These are phyloP conservation scores for Brachionichthys hirsutus DNA, from an alignment of 2,113 vertebrate species.

Conservation along the genomic window DNA sequence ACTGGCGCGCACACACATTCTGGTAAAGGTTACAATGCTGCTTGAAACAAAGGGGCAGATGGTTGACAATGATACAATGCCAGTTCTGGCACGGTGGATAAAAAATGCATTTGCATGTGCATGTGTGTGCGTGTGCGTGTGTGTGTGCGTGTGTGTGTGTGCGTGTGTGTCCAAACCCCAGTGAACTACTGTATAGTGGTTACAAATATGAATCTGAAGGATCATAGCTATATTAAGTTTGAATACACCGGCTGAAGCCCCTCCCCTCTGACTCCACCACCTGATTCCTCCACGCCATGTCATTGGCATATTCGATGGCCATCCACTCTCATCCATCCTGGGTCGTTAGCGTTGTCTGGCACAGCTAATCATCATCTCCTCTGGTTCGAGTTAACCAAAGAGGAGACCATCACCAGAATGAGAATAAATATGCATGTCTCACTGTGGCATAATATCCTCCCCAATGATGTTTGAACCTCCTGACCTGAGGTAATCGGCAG, in stretches of 20 bases:
- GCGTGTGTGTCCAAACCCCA: conserved; percentile 6
- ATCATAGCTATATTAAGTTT: conserved; percentile 1
- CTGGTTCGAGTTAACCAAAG: conserved; percentile 62
- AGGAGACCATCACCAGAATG: conserved; percentile 56
- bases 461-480: conserved; percentile 64
- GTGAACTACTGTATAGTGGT: too few species aligned
- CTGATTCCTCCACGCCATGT: conserved; percentile 30
- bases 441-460: conserved; percentile 67
- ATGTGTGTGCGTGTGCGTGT: conserved; percentile 24
- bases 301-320: conserved; percentile 51
- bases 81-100: conserved; percentile 51
- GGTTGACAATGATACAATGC: conserved; percentile 59
- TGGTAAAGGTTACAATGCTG: conserved; percentile 68
- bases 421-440: conserved; percentile 77
- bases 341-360: conserved; percentile 63
- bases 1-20: conserved; percentile 14
- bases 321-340: conserved; percentile 65
- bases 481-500: conserved; percentile 64
- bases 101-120: conserved; percentile 57
- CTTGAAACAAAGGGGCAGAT: conserved; percentile 72
- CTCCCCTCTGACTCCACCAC: neutral
- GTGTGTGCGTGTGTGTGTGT: conserved; percentile 34
- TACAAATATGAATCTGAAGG: too few species aligned
- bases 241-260: neutral
- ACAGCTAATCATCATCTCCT: conserved; percentile 70